Evolutionary conservation across 2,113 vertebrate genomes (phyloP), one percentile per base, ranked within the genome.

Genomic region (Python bivittatus): DNA sequence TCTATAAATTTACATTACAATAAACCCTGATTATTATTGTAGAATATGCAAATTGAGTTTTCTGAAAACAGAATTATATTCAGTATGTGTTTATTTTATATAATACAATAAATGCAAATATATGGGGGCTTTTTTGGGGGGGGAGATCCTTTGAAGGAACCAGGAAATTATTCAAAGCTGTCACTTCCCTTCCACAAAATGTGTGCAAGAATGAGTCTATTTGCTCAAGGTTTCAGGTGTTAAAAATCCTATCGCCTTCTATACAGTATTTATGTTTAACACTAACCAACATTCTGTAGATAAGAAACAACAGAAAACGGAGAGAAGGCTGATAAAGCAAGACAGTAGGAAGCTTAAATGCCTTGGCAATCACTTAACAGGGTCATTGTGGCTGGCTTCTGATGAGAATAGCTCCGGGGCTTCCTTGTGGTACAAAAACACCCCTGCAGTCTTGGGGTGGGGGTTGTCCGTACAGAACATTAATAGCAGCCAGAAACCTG

Each of bases 371-470:
- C 54, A 0, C 96, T 96, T 96, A 96, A 95, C 96, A 97, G 95
- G 96, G 94, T 96, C 96, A 96, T 97, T 97, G 97, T 96, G 95
- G 97, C 97, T 96, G 96, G 96, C 95, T 97, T 97, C 95, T 95
- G 96, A 96, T 96, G 97, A 96, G 91, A 97, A 97, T 97, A 96
- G 97, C 97, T 96, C 95, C 93, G 0, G 97, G 97, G 96, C 96
- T 96, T 95, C 97, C 95, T 97, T 97, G 95, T 96, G 96, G 96
- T 97, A 96, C 97, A 97, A 97, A 97, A 97, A 97, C 68, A 64
- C 79, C 97, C 97, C 96, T 97, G 97, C 97, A 97, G 97, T 97
- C 96, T 97, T 33, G 64, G n/a, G 97, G 97, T 96, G 94, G 97
- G 97, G n/a, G 17, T 61, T 97, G 97, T 97, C 97, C 96, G 96